These are phyloP conservation scores for Galeopterus variegatus DNA, from an alignment of 2,113 vertebrate species.

Conservation along the genomic window DNA sequence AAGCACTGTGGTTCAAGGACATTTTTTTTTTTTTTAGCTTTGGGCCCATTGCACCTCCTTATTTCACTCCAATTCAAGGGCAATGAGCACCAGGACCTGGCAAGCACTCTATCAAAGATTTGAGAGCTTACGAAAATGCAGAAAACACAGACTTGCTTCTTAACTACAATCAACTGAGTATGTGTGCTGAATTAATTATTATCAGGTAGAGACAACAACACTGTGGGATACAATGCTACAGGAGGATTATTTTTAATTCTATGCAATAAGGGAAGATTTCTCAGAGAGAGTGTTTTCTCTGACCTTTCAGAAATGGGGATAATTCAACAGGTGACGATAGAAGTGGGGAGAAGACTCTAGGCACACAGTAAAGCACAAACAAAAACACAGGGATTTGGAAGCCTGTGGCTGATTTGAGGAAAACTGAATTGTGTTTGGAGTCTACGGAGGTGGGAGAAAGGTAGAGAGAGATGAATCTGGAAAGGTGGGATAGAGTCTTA, in stretches of 20 bases:
- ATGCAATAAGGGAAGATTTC: not conserved
- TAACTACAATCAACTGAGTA: not conserved
- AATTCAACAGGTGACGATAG: slow-evolving; percentile 53
- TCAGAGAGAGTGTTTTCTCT: not conserved
- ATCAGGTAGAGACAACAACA: not conserved
- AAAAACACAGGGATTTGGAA: not conserved
- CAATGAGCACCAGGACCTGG: not conserved
- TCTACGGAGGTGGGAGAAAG: not conserved
- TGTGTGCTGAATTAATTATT: not conserved
- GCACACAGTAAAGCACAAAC: not conserved
- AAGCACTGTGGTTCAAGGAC: not conserved
- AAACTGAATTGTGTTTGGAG: not conserved
- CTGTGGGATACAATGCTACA: not conserved
- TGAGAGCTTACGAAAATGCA: not conserved
- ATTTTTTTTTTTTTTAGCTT: not conserved
- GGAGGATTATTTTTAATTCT: not conserved
- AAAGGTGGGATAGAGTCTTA: accelerated
- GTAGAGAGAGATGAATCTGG: not conserved
- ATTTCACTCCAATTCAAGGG: not conserved
- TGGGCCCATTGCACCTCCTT: not conserved
- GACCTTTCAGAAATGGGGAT: not conserved
- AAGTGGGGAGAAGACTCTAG: not conserved
- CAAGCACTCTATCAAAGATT: not conserved
- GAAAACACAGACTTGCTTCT: slow-evolving; percentile 13
- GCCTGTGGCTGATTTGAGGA: not conserved